Evolutionary conservation across 2,113 vertebrate species (phyloP).

Genomic region (Rostratula benghalensis): DNA sequence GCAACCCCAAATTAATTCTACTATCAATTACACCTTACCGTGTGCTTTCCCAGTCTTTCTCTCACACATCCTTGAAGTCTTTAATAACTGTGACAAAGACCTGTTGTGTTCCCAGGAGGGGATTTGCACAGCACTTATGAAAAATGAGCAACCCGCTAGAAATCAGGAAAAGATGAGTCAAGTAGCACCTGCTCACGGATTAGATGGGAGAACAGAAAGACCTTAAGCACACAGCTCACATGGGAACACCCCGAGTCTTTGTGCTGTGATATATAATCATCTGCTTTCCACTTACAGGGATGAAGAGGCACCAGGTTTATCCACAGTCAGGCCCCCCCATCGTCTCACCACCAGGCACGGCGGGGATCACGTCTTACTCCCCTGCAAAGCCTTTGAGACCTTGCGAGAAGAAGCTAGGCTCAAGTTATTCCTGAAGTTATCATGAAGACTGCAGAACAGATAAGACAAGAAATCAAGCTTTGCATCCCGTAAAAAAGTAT

Average conservation of each 20-base stretch:
- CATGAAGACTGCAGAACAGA: not conserved
- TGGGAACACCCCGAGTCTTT: fast-evolving
- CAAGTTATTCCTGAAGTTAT: not conserved
- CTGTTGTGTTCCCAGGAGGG: not conserved
- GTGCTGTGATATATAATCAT: fast-evolving
- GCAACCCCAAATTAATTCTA: not conserved
- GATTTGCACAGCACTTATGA: not conserved
- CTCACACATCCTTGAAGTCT: not conserved
- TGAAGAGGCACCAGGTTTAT: not conserved
- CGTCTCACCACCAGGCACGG: fast-evolving
- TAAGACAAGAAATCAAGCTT: not conserved
- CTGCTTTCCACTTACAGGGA: not conserved
- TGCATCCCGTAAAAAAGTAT: too few relatives aligned
- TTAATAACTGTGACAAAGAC: fast-evolving
- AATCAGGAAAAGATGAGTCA: not conserved
- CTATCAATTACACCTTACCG: not conserved
- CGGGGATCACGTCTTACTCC: fast-evolving
- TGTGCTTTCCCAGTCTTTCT: not conserved
- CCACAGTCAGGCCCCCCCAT: not conserved
- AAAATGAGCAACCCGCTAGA: not conserved
- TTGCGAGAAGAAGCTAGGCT: not conserved
- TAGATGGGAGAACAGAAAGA: not conserved
- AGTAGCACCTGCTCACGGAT: not conserved
- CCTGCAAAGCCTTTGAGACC: not conserved
- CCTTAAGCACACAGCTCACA: not conserved